phyloP scores from a whole-genome alignment of 2,888 invertebrate genomes.

The Agrotis exclamationis region DNA sequence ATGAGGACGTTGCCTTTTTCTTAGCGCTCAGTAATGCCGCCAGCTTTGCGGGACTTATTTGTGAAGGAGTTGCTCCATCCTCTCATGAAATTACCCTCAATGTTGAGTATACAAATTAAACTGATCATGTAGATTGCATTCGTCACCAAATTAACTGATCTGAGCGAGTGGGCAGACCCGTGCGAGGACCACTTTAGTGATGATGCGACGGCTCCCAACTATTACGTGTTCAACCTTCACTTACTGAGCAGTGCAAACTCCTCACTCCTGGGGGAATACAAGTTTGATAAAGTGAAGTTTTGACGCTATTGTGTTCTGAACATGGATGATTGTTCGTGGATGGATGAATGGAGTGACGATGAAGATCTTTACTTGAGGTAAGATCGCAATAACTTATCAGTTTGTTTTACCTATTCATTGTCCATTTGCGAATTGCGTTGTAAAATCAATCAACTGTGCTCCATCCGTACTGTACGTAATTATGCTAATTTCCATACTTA shows the following conservation, averaged over 20 bases:
- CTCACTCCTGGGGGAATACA: not conserved
- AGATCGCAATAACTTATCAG: slow-evolving; percentile 14
- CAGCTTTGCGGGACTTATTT: not conserved
- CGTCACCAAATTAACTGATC: slow-evolving; percentile 52
- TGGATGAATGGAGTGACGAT: slow-evolving; percentile 60
- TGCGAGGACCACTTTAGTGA: slow-evolving; percentile 68
- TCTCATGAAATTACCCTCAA: slow-evolving; percentile 14
- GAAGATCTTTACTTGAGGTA: slow-evolving; percentile 55
- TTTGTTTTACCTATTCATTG: too few relatives aligned
- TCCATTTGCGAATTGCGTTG: not conserved
- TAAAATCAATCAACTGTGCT: not conserved
- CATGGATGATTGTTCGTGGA: slow-evolving; percentile 31
- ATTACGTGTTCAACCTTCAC: slow-evolving; percentile 71
- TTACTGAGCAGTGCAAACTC: slow-evolving; percentile 35
- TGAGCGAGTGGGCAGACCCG: slow-evolving; percentile 50
- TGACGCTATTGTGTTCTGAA: not conserved
- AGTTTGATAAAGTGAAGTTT: slow-evolving; percentile 7
- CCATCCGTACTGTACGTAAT: slow-evolving; percentile 14
- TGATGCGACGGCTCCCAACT: slow-evolving; percentile 59
- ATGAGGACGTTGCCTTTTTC: slow-evolving; percentile 30
- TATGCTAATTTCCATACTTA: slow-evolving; percentile 20
- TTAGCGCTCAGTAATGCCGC: not conserved
- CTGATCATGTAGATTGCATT: slow-evolving; percentile 34
- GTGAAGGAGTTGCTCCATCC: not conserved
- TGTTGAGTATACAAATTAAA: slow-evolving; percentile 18